Conservation (phyloP, 1,140 invertebrate genomes). For the Aphis craccivora region DNA sequence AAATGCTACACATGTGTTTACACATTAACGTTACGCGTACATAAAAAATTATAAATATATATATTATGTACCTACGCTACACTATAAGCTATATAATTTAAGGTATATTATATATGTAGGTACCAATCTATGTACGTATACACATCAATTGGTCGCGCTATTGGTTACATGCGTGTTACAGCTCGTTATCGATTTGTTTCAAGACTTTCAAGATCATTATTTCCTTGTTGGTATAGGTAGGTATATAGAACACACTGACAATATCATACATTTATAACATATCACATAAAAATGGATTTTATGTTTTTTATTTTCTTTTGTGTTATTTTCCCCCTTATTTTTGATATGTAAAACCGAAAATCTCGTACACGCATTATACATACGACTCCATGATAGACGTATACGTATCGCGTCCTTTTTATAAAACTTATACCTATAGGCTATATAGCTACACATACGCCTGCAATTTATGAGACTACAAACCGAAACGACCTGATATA, state of each 20-base stretch:
- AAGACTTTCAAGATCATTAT: constrained; percentile 48
- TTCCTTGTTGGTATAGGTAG: neutral
- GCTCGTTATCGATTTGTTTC: constrained; percentile 52
- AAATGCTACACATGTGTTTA: neutral
- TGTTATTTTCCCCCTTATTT: neutral
- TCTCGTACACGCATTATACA: neutral
- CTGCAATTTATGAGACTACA: neutral
- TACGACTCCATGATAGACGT: neutral
- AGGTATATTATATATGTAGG: too few relatives aligned
- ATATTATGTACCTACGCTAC: too few relatives aligned
- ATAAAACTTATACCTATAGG: neutral
- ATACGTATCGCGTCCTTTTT: constrained; percentile 3
- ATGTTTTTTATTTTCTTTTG: constrained; percentile 24
- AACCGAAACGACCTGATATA: neutral
- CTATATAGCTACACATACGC: neutral
- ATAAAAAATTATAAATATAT: too few relatives aligned
- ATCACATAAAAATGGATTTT: neutral
- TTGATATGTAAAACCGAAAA: constrained; percentile 20
- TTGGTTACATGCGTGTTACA: constrained; percentile 48
- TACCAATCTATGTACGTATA: neutral
- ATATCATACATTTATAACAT: neutral
- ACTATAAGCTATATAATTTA: too few relatives aligned
- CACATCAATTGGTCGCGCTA: constrained; percentile 38
- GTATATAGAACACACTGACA: constrained; percentile 9
- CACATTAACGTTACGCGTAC: neutral